Base-by-base conservation (phyloP, 2,888 invertebrate genomes). In the Villa cingulata region DNA sequence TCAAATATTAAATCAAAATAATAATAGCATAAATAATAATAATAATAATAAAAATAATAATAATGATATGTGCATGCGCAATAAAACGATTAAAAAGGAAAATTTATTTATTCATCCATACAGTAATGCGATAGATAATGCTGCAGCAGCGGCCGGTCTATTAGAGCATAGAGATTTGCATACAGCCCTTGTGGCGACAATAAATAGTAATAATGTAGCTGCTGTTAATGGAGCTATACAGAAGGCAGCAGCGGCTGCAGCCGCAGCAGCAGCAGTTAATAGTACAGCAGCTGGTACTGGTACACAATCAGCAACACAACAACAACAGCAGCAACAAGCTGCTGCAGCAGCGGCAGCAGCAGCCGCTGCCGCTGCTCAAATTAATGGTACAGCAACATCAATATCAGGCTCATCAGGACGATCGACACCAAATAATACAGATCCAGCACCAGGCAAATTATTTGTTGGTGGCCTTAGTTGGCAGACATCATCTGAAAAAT, bases 401-500 rank as follows among this genome's bases (percentile, higher is more conserved):
- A 74, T 78, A 59, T 74, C 75, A 42, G 69, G 73, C 49, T 83
- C 84, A 43, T 86, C 84, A 18, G 86, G 84, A 12, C 77, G 83
- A 51, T 84, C 83, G 48, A 84, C 84, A 42, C 86, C 85, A 34
- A 79, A 73, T 59, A 70, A 73, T 64, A 73, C 74, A 52, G 81
- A 81, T 62, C 81, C 81, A 2, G 86, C 86, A 2, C 87, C 86
- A 3, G 85, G 84, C 57, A 91, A 90, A 69, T 78, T 90, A 43
- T 90, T 90, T 62, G 90, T 90, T 43, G 90, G 90, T 5, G 91
- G 91, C 0, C 79, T 91, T 52, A 89, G 89, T 67, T 91, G 90
- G 90, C 89, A 90, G 72, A 91, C 91, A 17, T 87, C 88, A 62
- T 84, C 86, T 48, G 90, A 91, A 68, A 91, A 89, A 68, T 78